Evolutionary conservation across 2,797 vertebrate genomes (phyloP).

Genomic region (Hoplostethus mediterraneus): DNA sequence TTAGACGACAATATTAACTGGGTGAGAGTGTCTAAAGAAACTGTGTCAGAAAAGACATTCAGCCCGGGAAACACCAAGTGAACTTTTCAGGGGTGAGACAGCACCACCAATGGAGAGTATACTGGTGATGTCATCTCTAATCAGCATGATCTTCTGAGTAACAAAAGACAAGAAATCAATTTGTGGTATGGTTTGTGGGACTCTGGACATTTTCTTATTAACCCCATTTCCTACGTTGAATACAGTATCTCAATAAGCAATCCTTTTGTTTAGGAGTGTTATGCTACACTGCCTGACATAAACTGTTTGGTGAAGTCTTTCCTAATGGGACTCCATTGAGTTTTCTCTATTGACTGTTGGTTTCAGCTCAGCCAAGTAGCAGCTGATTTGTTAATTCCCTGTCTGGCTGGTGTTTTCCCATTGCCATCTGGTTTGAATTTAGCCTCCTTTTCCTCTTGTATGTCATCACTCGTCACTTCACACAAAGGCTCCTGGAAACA

Average conservation of each 20-base stretch:
- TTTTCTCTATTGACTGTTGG: conserved; percentile 54
- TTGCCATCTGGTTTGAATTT: conserved; percentile 74
- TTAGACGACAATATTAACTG: too few relatives aligned
- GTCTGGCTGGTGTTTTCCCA: conserved; percentile 45
- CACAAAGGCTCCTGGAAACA: conserved; percentile 65
- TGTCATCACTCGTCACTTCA: conserved; percentile 63
- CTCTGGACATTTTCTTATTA: too few relatives aligned
- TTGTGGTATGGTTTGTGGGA: background rate
- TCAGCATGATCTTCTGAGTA: too few relatives aligned
- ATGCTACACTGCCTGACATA: conserved; percentile 37
- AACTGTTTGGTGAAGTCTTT: background rate
- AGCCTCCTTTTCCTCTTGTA: conserved; percentile 14
- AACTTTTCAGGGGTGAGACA: too few relatives aligned
- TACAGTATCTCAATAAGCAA: conserved; percentile 1
- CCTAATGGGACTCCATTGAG: conserved; percentile 20
- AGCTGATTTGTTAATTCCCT: conserved; percentile 65
- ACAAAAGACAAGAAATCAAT: too few relatives aligned
- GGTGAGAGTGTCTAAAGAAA: too few relatives aligned
- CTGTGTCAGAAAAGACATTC: too few relatives aligned
- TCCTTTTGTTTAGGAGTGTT: conserved; percentile 18
- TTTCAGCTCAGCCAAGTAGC: conserved; percentile 57
- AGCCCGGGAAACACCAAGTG: too few relatives aligned
- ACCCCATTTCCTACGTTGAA: conserved; percentile 11
- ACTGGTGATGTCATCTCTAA: too few relatives aligned
- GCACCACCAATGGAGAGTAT: too few relatives aligned